Evolutionary conservation across 2,888 invertebrate genomes (phyloP), one percentile per base, ranked within the genome.

Genomic region (Xestoiulus laeticollis): DNA sequence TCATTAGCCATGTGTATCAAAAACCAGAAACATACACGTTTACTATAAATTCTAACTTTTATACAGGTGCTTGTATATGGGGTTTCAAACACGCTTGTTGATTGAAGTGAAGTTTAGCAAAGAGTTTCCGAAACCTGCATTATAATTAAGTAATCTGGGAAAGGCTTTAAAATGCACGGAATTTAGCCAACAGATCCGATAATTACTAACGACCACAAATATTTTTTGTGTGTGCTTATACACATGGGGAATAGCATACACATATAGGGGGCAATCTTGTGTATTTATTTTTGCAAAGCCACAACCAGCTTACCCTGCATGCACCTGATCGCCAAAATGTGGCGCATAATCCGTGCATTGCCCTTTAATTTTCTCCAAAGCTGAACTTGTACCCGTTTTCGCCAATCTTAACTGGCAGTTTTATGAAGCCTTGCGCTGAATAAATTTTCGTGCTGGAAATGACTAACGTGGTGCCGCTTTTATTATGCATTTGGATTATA

Each of bases 331-430:
- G 26, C 68, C 26, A 68, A 68, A 68, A 26, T 68, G 68, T 68
- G 68, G 68, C n/a, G 68, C 68, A 26, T 68, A 68, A 68, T 68
- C 68, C 68, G 68, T 26, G 68, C 68, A 68, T 68, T 68, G 68
- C 68, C 68, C 68, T 68, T 68, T 68, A 26, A 68, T 26, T 68
- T 68, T 68, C 68, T 68, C 26, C 26, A 3, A n/a, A 26, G 68
- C 68, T 68, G 68, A 68, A 68, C 68, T 68, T 68, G 68, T 26
- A 38, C 68, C 68, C 26, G 26, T 22, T 68, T 68, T 68, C 68
- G 26, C 26, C 68, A 26, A 26, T 26, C 10, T 30, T n/a, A 22
- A 14, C 19, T 59, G 59, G 59, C 59, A 59, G n/a, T n/a, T 68
- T 26, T 48, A 48, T 26, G 68, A 68, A 68, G 68, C 68, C 68